A percentile compares a stretch with the other conserved stretches of the same genome.
phyloP scores from a whole-genome alignment of 2,888 invertebrate species.

The Diplolepis rosae region DNA sequence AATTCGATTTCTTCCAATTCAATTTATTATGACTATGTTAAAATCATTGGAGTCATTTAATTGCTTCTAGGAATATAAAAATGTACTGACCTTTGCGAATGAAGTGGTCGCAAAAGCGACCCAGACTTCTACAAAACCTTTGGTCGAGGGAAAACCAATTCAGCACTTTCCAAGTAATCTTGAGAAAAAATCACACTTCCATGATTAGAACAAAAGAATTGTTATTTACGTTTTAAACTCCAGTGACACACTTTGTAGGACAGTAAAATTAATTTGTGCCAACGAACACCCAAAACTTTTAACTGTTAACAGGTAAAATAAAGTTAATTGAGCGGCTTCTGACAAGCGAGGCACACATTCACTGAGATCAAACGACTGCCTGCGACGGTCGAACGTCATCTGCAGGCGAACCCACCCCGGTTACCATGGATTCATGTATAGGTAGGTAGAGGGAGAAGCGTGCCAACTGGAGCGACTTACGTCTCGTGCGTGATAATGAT shows the following conservation, averaged over 20 bases:
- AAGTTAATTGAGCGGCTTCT: neutral
- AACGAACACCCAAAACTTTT: neutral
- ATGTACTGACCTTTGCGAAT: neutral
- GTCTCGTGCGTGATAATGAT: too few species aligned
- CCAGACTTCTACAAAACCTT: neutral
- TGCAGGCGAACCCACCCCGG: conserved; percentile 42
- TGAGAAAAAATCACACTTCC: neutral
- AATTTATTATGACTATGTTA: neutral
- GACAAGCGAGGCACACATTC: neutral
- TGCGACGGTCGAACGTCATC: neutral
- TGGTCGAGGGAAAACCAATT: neutral
- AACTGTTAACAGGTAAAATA: conserved; percentile 16
- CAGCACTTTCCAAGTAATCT: neutral
- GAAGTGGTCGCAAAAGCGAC: neutral
- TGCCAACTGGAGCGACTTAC: conserved; percentile 3
- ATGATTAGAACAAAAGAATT: neutral
- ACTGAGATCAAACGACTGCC: neutral
- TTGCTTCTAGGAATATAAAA: neutral
- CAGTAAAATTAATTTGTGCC: neutral
- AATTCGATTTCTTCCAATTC: neutral
- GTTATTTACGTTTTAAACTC: neutral
- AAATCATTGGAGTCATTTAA: too few species aligned
- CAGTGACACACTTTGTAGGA: neutral
- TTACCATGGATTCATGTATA: conserved; percentile 46
- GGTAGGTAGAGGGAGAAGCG: neutral